Percentiles rank a stretch among this genome's conserved stretches.
These are phyloP conservation scores for Lagenorhynchus albirostris DNA, from an alignment of 2,113 vertebrate species.

Conservation along the genomic window DNA sequence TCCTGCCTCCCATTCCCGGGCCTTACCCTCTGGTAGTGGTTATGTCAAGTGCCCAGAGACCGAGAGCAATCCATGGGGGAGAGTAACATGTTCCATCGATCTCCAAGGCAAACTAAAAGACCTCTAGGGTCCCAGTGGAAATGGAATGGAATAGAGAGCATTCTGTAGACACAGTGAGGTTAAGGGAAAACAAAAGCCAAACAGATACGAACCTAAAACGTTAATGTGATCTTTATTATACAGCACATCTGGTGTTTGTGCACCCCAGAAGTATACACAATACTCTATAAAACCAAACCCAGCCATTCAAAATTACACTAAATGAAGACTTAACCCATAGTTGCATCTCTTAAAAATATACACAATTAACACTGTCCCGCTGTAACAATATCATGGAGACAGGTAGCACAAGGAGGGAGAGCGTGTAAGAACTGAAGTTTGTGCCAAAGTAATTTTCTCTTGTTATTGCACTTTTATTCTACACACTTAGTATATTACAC, in stretches of 20 bases:
- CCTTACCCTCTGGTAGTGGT: not conserved
- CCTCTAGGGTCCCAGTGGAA: not conserved
- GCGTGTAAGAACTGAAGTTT: slow-evolving; percentile 1
- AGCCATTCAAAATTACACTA: slow-evolving; percentile 42
- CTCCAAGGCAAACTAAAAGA: not conserved
- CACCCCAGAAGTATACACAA: slow-evolving; percentile 39
- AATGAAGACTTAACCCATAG: slow-evolving; percentile 42
- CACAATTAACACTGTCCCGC: slow-evolving; percentile 4
- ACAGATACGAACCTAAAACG: not conserved
- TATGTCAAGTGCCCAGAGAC: not conserved
- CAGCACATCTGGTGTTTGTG: slow-evolving; percentile 57
- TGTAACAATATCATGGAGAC: not conserved
- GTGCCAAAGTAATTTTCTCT: slow-evolving; percentile 47
- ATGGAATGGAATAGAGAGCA: not conserved
- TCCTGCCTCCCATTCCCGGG: too few relatives aligned
- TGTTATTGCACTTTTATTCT: slow-evolving; percentile 72
- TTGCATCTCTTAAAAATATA: slow-evolving; percentile 53
- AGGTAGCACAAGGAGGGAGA: not conserved
- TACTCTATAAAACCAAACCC: slow-evolving; percentile 57
- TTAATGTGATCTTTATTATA: slow-evolving; percentile 75
- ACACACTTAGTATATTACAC: slow-evolving; percentile 59
- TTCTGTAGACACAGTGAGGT: not conserved
- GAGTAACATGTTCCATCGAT: not conserved
- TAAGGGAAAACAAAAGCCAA: not conserved
- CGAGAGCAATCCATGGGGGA: not conserved